Conservation (phyloP, 2,113 vertebrate genomes). For the Proteles cristata region DNA sequence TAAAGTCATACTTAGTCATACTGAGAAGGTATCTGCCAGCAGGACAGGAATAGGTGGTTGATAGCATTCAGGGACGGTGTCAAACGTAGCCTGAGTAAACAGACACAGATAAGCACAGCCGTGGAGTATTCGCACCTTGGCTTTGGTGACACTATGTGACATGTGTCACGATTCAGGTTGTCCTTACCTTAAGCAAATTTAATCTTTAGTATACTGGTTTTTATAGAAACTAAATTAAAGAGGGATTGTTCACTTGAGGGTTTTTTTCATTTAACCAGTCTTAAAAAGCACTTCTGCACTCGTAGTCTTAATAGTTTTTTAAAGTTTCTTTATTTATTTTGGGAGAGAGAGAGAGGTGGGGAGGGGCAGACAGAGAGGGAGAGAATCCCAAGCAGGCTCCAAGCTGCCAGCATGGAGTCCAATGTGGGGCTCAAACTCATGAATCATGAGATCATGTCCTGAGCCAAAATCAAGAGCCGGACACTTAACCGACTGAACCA, state of each 20-base stretch:
- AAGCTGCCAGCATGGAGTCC: too few species aligned
- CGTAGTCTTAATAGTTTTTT: background rate
- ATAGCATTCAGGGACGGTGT: rapidly evolving
- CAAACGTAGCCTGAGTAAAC: background rate
- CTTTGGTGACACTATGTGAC: background rate
- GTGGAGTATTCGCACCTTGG: rapidly evolving
- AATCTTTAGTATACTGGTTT: background rate
- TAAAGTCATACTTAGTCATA: constrained; percentile 61
- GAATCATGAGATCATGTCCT: too few species aligned
- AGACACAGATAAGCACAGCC: background rate
- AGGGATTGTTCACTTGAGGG: background rate
- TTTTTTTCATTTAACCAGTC: background rate
- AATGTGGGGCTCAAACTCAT: too few species aligned
- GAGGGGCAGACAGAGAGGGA: too few species aligned
- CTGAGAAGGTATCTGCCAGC: background rate
- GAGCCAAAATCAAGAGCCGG: too few species aligned
- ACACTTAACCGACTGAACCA: too few species aligned
- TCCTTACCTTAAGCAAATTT: background rate
- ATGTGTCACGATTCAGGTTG: background rate
- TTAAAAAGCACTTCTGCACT: background rate
- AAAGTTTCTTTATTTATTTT: too few species aligned
- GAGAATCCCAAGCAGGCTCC: too few species aligned
- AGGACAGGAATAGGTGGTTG: background rate
- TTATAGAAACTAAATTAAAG: background rate
- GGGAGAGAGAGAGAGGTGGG: too few species aligned